Evolutionary conservation across 2,797 vertebrate species (phyloP), one percentile per base, ranked within the genome.

Genomic region (Pachyuromys duprasi): DNA sequence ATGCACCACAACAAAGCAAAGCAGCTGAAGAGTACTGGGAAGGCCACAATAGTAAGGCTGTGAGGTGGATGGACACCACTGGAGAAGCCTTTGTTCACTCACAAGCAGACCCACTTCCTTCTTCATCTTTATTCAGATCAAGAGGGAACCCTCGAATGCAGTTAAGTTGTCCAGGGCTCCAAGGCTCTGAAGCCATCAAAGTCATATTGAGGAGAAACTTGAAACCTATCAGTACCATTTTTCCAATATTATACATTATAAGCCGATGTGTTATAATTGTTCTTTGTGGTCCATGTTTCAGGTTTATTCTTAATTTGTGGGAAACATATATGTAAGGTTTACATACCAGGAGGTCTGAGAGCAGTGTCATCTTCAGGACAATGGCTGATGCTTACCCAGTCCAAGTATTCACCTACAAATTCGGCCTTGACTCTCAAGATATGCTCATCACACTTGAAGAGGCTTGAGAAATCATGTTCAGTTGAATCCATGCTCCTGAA

Each of bases 371-470:
- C 93, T 93, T 98, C 89, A 28, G 98, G 98, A 17, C 83, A 96
- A 95, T 98, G 98, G 33, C 15, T 36, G 75, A 98, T 2, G 42
- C 72, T 92, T 1, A 49, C 82, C 98, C 98, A 99, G 24, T 91
- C 53, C 0, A 98, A 98, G 62, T 42, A 42, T 6, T 72, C 62
- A 2, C 13, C 12, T 1, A 91, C 96, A 5, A 49, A 80, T 57
- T 98, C 97, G 0, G 97, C 87, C 55, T 98, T 97, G 69, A 98
- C 97, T 91, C 90, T 94, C 94, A 98, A 78, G 18, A 1, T 3
- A 82, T 97, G 94, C 49, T 91, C 12, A 1, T 97, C 97, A 3
- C 98, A 98, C 0, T 67, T 95, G 31, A 98, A 97, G 8, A 98
- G 91, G 36, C 0, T 65, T 69, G 98, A 98, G 93, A 98, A 75